Conservation (phyloP, 2,888 invertebrate species). For the Tipula lateralis region DNA sequence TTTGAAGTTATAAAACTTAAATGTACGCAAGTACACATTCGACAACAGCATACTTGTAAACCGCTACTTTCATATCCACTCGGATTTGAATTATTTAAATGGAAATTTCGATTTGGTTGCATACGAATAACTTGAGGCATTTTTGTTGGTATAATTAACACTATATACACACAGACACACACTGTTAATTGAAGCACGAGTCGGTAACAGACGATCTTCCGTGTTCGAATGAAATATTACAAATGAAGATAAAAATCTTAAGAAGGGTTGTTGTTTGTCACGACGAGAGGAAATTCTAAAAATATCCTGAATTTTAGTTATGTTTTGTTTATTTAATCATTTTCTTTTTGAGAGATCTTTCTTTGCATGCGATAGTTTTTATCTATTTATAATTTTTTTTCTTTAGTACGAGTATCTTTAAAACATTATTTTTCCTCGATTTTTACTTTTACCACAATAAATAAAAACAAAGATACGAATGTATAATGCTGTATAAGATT, state of each 20-base stretch:
- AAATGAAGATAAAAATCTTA: background rate
- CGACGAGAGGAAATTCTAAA: background rate
- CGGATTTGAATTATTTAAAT: conserved; percentile 33
- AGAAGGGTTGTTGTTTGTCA: background rate
- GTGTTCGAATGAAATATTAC: background rate
- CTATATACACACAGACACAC: background rate
- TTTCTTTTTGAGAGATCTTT: background rate
- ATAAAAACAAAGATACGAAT: too few relatives aligned
- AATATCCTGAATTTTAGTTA: background rate
- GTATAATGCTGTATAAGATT: too few relatives aligned
- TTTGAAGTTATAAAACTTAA: conserved; percentile 67
- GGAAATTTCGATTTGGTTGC: conserved; percentile 9
- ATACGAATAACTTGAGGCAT: conserved; percentile 6
- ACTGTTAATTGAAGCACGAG: background rate
- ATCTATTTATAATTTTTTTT: background rate
- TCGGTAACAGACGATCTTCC: background rate
- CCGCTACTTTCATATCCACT: conserved; percentile 46
- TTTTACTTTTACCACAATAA: too few relatives aligned
- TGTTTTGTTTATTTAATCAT: background rate
- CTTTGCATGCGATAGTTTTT: background rate
- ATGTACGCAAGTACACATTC: conserved; percentile 74
- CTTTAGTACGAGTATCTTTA: background rate
- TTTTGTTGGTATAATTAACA: background rate
- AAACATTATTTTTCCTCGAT: background rate
- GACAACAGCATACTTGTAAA: conserved; percentile 67